Evolutionary conservation across 2,113 vertebrate species (phyloP).

Genomic region (Craseonycteris thonglongyai): DNA sequence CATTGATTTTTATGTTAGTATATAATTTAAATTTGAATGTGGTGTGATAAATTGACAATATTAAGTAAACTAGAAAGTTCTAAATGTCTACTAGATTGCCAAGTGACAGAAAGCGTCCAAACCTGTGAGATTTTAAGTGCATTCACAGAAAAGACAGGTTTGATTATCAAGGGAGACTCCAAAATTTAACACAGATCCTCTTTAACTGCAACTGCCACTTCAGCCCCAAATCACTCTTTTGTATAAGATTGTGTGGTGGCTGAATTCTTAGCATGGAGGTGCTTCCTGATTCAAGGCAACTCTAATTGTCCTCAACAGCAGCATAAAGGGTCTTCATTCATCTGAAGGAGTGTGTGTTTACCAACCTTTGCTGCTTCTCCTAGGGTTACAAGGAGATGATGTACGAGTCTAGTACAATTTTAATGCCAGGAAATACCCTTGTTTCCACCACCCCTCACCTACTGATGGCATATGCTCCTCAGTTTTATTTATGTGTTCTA

Average conservation of each 20-base stretch:
- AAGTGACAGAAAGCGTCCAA: background rate
- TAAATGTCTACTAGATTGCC: background rate
- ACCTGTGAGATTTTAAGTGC: background rate
- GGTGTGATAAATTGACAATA: background rate
- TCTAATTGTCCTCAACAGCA: background rate
- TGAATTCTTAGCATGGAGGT: background rate
- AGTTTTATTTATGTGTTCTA: background rate
- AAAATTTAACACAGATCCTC: background rate
- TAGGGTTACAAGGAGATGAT: background rate
- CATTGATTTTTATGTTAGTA: background rate
- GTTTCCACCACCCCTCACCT: accelerated
- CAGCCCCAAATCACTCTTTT: background rate
- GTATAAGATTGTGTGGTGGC: background rate
- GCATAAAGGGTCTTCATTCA: background rate
- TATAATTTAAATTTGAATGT: background rate
- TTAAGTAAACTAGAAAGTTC: background rate
- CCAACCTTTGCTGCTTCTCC: background rate
- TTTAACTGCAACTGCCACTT: background rate
- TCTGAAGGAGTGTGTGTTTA: background rate
- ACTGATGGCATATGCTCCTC: background rate
- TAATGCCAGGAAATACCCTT: background rate
- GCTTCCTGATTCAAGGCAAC: background rate
- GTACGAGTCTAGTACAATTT: background rate
- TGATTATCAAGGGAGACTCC: background rate
- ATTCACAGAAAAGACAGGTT: background rate